Percentiles rank a stretch among this genome's conserved stretches.
Evolutionary conservation across 2,888 invertebrate genomes (phyloP).

Genomic region (Bimastos eiseni): DNA sequence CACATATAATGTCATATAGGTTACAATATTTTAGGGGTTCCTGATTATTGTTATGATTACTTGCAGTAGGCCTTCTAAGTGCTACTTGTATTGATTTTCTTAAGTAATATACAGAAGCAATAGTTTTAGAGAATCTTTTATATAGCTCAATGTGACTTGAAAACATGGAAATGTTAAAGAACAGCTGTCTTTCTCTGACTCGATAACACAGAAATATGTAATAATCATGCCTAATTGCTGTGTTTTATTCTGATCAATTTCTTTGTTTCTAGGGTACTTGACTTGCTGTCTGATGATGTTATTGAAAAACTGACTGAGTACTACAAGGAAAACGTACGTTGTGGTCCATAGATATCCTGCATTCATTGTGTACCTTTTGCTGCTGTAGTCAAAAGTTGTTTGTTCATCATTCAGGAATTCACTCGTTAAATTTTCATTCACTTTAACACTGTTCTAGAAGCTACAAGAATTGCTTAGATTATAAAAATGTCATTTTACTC

Average conservation of each 20-base stretch:
- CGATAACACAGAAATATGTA: not conserved
- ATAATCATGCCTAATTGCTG: not conserved
- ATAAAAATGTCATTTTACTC: conserved; percentile 16
- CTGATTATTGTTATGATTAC: too few species aligned
- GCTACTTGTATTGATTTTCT: too few species aligned
- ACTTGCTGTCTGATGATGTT: conserved; percentile 69
- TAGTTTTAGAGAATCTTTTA: not conserved
- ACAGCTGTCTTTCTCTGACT: not conserved
- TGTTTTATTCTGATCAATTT: conserved; percentile 14
- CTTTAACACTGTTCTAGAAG: not conserved
- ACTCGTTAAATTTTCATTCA: not conserved
- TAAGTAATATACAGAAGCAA: too few species aligned
- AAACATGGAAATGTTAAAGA: not conserved
- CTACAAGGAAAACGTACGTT: conserved; percentile 68
- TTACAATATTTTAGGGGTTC: not conserved
- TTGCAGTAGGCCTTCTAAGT: too few species aligned
- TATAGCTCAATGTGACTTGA: not conserved
- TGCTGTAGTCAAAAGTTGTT: too few species aligned
- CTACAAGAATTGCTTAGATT: not conserved
- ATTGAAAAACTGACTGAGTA: conserved; percentile 72
- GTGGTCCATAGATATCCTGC: not conserved
- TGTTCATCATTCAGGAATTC: not conserved
- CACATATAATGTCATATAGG: too few species aligned
- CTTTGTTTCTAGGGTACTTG: conserved; percentile 65
- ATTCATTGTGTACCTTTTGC: too few species aligned